Percentiles rank a stretch among this genome's conserved stretches.
phyloP scores from a whole-genome alignment of 2,113 vertebrate genomes.

The Bujurquina vittata region DNA sequence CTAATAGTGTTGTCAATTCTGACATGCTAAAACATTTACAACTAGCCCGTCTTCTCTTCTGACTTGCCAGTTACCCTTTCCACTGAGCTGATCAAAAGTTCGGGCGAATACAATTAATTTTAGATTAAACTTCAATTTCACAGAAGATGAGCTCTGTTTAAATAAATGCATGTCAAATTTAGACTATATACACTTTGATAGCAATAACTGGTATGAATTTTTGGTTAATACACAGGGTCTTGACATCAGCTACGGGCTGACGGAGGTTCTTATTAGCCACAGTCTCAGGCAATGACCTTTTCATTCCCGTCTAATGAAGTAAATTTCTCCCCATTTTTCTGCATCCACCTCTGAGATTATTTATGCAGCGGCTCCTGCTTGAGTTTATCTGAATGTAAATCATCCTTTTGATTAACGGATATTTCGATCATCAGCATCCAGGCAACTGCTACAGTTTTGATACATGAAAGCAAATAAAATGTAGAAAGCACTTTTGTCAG shows the following conservation, averaged over 20 bases:
- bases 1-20: not conserved
- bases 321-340: conserved; percentile 26
- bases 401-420: not conserved
- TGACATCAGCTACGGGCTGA: conserved; percentile 40
- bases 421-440: not conserved
- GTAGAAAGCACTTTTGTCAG: not conserved
- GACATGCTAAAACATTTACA: not conserved
- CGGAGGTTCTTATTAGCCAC: conserved; percentile 59
- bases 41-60: not conserved
- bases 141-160: conserved; percentile 14
- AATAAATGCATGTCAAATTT: not conserved
- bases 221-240: conserved; percentile 16
- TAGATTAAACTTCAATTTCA: conserved; percentile 14
- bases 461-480: not conserved
- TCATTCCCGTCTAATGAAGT: conserved; percentile 45
- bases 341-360: not conserved
- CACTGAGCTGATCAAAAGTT: not conserved
- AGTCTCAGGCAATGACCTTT: conserved; percentile 60
- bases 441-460: not conserved
- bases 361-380: conserved; percentile 1
- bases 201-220: not conserved
- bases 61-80: not conserved
- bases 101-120: not conserved
- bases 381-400: conserved; percentile 24
- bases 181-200: not conserved